phyloP scores from a whole-genome alignment of 1,140 invertebrate species.

The Hypsibius dujardini region DNA sequence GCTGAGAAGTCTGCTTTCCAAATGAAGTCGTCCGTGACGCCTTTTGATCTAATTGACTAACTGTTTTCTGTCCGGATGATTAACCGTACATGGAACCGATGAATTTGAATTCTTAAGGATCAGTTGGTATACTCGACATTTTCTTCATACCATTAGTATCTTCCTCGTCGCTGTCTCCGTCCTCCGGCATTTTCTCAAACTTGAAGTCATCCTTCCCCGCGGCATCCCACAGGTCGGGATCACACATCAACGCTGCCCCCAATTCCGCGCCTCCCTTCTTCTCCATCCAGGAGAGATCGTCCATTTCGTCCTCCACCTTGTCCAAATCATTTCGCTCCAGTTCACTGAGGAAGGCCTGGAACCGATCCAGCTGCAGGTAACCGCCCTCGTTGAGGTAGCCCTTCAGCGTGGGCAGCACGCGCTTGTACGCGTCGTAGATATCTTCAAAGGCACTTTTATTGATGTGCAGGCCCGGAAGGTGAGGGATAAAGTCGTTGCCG shows the following conservation, averaged over 20 bases:
- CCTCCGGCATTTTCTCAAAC: slow-evolving; percentile 19
- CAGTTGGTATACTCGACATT: slow-evolving; percentile 6
- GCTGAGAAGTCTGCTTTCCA: too few species aligned
- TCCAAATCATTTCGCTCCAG: slow-evolving; percentile 59
- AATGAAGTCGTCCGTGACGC: too few species aligned
- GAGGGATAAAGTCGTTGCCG: slow-evolving; percentile 91
- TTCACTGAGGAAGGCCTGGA: slow-evolving; percentile 66
- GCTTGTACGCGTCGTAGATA: slow-evolving; percentile 71
- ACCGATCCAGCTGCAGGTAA: slow-evolving; percentile 57
- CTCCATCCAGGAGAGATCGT: slow-evolving; percentile 68
- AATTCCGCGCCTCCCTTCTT: slow-evolving; percentile 40
- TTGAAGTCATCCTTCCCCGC: slow-evolving; percentile 12
- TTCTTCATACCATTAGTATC: not conserved
- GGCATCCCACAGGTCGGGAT: not conserved
- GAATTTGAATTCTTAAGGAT: too few species aligned
- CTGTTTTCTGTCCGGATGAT: too few species aligned
- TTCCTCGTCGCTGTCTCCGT: too few species aligned
- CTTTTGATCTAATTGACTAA: too few species aligned
- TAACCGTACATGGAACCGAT: too few species aligned
- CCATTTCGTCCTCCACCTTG: slow-evolving; percentile 61
- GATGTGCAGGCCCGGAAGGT: slow-evolving; percentile 83
- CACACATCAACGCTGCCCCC: not conserved
- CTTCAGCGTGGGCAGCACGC: slow-evolving; percentile 63
- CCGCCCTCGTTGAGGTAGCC: slow-evolving; percentile 84
- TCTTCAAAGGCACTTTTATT: slow-evolving; percentile 63